Evolutionary conservation across 2,888 invertebrate species (phyloP).

Genomic region (Vesta saturnalis): DNA sequence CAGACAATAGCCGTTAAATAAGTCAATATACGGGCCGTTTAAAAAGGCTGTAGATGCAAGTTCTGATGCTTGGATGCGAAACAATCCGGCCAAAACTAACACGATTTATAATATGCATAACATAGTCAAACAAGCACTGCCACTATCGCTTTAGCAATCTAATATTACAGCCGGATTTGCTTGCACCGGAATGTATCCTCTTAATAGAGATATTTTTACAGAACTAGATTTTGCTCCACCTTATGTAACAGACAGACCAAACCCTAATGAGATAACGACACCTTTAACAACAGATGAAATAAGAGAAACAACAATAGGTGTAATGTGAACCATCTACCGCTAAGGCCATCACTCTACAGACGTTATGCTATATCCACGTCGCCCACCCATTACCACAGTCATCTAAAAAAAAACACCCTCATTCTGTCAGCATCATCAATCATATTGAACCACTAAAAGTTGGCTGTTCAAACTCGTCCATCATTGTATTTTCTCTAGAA

Average conservation of each 20-base stretch:
- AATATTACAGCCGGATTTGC: too few relatives aligned
- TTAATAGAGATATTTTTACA: not conserved
- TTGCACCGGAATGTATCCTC: not conserved
- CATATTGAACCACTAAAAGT: too few relatives aligned
- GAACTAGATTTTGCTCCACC: too few relatives aligned
- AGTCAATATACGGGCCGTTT: too few relatives aligned
- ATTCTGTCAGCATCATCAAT: too few relatives aligned
- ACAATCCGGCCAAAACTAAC: too few relatives aligned
- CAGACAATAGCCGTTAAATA: too few relatives aligned
- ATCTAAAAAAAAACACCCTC: not conserved
- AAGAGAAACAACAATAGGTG: not conserved
- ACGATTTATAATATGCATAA: not conserved
- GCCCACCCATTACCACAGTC: not conserved
- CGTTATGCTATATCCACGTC: not conserved
- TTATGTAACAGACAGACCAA: too few relatives aligned
- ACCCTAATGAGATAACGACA: not conserved
- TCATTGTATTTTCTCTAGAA: not conserved
- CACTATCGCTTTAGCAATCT: not conserved
- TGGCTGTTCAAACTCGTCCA: too few relatives aligned
- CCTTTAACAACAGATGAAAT: not conserved
- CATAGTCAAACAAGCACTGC: not conserved
- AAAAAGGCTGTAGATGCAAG: too few relatives aligned
- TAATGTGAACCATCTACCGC: not conserved
- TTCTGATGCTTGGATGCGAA: too few relatives aligned
- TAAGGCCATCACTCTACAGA: not conserved